Conservation (phyloP, 1,140 invertebrate species). For the Drosophila nigromelanica region DNA sequence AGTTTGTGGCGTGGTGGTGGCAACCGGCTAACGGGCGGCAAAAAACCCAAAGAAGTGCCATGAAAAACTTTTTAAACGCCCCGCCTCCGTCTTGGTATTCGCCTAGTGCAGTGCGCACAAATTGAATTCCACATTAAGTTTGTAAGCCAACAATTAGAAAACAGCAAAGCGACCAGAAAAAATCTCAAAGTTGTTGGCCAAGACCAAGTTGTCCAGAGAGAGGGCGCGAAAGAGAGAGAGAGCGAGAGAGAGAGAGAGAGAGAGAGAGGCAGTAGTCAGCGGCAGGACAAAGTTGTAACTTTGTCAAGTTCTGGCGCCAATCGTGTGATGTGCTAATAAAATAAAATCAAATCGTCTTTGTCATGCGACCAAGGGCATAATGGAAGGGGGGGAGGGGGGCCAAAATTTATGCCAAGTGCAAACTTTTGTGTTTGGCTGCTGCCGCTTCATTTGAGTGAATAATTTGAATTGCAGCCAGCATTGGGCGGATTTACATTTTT, state of each 20-base stretch:
- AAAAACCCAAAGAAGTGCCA: constrained; percentile 52
- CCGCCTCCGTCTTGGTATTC: background rate
- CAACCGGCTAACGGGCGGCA: constrained; percentile 26
- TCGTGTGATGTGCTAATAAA: constrained; percentile 81
- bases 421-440: constrained; percentile 75
- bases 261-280: constrained; percentile 1
- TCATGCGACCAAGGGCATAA: constrained; percentile 2
- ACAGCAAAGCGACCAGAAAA: constrained; percentile 74
- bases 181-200: constrained; percentile 48
- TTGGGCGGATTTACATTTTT: constrained; percentile 53
- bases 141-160: constrained; percentile 82
- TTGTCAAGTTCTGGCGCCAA: constrained; percentile 79
- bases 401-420: constrained; percentile 78
- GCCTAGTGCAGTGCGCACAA: constrained; percentile 52
- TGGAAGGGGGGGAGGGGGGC: background rate
- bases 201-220: constrained; percentile 19
- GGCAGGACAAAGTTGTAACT: constrained; percentile 71
- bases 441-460: constrained; percentile 78
- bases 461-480: constrained; percentile 75
- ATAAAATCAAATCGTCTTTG: constrained; percentile 63
- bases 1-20: constrained; percentile 29
- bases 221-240: background rate
- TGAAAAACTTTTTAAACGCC: constrained; percentile 46
- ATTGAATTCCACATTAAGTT: constrained; percentile 80
- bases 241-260: background rate